phyloP scores from a whole-genome alignment of 1,140 invertebrate species.

The Rhagoletis pomonella region DNA sequence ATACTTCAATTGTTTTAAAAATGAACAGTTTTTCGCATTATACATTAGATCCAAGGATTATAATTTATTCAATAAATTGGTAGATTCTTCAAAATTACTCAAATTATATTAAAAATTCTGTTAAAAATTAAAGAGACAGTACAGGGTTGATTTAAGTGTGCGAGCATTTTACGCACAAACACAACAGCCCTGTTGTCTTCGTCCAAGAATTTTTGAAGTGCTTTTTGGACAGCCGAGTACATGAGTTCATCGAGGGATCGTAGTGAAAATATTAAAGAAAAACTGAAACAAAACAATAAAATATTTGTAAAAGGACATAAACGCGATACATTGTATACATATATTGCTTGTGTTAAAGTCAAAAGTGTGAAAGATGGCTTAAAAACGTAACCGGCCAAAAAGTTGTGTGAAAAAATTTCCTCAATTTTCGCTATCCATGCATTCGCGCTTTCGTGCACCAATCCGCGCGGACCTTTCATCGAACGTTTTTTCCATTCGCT shows the following conservation, averaged over 20 bases:
- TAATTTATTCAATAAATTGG: too few relatives aligned
- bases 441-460: conserved; percentile 32
- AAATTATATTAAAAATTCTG: too few relatives aligned
- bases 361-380: neutral
- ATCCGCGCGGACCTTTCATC: conserved; percentile 38
- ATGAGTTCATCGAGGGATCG: neutral
- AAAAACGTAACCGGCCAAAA: neutral
- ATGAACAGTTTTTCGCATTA: too few relatives aligned
- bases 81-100: too few relatives aligned
- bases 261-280: neutral
- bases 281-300: neutral
- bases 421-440: conserved; percentile 27
- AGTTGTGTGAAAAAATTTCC: conserved; percentile 46
- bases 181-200: neutral
- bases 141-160: neutral
- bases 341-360: neutral
- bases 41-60: too few relatives aligned
- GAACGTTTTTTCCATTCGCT: neutral
- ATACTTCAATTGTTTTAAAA: too few relatives aligned
- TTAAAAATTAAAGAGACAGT: too few relatives aligned
- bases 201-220: conserved; percentile 43
- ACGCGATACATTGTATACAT: conserved; percentile 9
- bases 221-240: conserved; percentile 33
- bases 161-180: neutral
- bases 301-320: neutral